Percentiles rank a stretch among this genome's conserved stretches.
Conservation (phyloP, 2,113 vertebrate species). For the Cyanoramphus novaezelandiae region DNA sequence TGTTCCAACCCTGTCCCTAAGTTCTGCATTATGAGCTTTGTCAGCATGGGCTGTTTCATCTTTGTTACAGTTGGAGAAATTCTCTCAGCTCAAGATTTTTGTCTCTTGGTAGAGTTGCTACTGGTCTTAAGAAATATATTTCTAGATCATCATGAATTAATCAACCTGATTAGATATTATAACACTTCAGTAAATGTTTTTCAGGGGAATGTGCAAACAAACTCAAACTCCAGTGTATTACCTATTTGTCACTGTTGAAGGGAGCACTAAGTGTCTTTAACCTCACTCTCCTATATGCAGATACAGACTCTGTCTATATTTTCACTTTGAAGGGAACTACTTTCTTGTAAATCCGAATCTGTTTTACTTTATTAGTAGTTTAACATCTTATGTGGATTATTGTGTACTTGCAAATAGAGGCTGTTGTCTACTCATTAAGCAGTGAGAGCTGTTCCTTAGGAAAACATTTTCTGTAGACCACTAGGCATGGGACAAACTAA, state of each 20-base stretch:
- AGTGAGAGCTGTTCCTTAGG: neutral
- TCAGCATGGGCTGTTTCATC: neutral
- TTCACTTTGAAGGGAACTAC: neutral
- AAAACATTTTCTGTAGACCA: neutral
- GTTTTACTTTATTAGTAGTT: neutral
- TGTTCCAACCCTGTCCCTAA: neutral
- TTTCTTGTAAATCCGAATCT: neutral
- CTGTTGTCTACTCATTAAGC: neutral
- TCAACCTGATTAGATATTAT: neutral
- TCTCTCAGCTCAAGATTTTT: neutral
- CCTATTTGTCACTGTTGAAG: neutral
- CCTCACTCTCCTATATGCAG: neutral
- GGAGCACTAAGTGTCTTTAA: fast-evolving
- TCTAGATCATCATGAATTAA: neutral
- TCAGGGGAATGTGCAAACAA: neutral
- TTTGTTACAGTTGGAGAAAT: neutral
- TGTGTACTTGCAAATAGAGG: neutral
- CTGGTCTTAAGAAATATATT: neutral
- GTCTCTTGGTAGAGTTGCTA: neutral
- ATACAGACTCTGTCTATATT: too few species aligned
- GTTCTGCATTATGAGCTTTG: neutral
- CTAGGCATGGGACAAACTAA: neutral
- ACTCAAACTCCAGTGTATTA: neutral
- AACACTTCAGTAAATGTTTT: neutral
- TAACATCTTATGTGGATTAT: neutral